These are phyloP conservation scores for Chirona hameri DNA, from an alignment of 2,888 invertebrate species.

Conservation along the genomic window DNA sequence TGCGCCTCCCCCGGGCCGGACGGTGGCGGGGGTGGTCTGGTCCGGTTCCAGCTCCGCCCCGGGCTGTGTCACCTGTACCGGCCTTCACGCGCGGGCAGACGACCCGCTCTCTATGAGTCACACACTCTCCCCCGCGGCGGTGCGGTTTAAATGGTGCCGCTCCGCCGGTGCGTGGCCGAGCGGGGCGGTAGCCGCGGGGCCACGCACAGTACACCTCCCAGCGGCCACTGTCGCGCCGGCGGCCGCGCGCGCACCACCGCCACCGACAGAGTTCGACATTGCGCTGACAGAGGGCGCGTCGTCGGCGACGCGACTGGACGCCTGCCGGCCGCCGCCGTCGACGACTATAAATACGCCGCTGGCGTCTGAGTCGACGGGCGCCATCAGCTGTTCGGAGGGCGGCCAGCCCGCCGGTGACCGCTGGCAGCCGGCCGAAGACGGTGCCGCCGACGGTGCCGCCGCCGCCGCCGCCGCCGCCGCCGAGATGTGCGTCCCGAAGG, in stretches of 20 bases:
- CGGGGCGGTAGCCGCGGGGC: background rate
- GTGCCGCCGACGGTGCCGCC: no score
- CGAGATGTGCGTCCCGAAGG: background rate
- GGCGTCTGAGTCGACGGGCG: background rate
- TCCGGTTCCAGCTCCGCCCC: background rate
- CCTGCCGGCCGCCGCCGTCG: background rate
- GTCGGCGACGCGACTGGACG: background rate
- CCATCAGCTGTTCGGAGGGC: background rate
- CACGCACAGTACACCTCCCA: background rate
- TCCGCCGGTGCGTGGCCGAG: background rate
- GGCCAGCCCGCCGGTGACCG: background rate
- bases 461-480: background rate
- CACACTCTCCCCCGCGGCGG: background rate
- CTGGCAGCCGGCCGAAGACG: background rate
- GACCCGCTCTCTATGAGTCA: background rate
- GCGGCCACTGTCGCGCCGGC: background rate
- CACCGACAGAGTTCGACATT: background rate
- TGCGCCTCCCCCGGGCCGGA: background rate
- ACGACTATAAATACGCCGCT: background rate
- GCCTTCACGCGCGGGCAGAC: background rate
- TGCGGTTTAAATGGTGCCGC: slow-evolving; percentile 1
- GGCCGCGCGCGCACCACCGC: background rate
- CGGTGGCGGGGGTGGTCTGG: background rate
- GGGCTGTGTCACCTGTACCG: background rate
- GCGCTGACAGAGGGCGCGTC: slow-evolving; percentile 13